Evolutionary conservation across 2,113 vertebrate species (phyloP).

Genomic region (Collichthys lucidus): DNA sequence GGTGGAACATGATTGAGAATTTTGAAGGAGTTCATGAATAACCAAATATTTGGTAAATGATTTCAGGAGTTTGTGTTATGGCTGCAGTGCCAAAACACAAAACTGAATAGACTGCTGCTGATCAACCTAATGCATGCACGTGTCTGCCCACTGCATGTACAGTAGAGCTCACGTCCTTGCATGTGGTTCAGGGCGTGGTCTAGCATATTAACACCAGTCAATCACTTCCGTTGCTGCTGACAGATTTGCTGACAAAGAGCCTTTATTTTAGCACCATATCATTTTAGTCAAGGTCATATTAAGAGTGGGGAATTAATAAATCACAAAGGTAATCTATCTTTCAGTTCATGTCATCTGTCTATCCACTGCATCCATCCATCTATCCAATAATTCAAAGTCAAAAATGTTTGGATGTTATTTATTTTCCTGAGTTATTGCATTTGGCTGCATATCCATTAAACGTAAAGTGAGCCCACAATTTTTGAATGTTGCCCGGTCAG

Average conservation of each 20-base stretch:
- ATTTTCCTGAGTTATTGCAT: no score
- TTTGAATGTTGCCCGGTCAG: no score
- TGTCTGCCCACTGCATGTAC: neutral
- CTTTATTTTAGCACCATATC: neutral
- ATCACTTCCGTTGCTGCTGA: conserved; percentile 32
- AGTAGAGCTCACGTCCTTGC: conserved; percentile 15
- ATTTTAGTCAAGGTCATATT: conserved; percentile 48
- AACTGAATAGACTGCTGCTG: neutral
- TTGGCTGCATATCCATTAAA: no score
- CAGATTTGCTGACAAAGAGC: conserved; percentile 61
- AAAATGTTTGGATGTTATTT: no score
- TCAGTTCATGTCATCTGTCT: neutral
- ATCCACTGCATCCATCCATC: neutral
- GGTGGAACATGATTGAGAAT: conserved; percentile 11
- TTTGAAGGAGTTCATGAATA: conserved; percentile 29
- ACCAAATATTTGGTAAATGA: neutral
- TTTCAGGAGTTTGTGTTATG: conserved; percentile 14
- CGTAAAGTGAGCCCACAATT: no score
- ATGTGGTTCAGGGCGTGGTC: conserved; percentile 7
- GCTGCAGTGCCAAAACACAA: conserved; percentile 13
- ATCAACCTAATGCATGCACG: neutral
- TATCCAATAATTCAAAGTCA: neutral
- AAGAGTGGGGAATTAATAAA: conserved; percentile 10
- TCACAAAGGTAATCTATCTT: neutral
- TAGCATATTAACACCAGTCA: conserved; percentile 60